Evolutionary conservation across 2,888 invertebrate genomes (phyloP), one percentile per base, ranked within the genome.

Genomic region (Yponomeuta cagnagella): DNA sequence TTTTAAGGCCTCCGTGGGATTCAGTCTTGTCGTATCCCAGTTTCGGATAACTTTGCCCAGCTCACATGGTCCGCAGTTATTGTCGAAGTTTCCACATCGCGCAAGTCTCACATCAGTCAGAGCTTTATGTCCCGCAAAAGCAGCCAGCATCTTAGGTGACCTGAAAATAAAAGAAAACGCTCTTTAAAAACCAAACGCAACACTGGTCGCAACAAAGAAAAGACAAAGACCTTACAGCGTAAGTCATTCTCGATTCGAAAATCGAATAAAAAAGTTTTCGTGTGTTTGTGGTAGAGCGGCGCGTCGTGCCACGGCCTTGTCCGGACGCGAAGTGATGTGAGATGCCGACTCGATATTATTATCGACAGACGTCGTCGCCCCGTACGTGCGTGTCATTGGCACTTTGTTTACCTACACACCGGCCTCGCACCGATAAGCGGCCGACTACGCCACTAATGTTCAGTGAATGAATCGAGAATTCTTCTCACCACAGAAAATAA

Each of bases 381-480:
- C 83, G 84, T 84, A 84, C 82, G 69, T 15, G 81, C 80, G 84
- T 89, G 91, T 91, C 91, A 90, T 89, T 91, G 90, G 88, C 89
- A 87, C 82, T 86, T 77, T 86, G 88, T 89, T 89, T 88, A 90
- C 86, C 76, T 66, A 75, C 74, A 73, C 73, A 75, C 82, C 79
- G 82, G 82, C 81, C 84, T 84, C 84, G 80, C 82, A 81, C 78
- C 83, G 80, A 70, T 70, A 65, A 70, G 70, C 43, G 23, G 12
- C 69, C 43, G 23, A 23, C 69, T 33, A 58, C 23, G 31, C n/a
- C 65, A 65, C 63, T 23, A n/a, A 52, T 33, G 69, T 58, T 69
- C 43, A 70, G 33, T 70, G 12, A 37, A 43, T 70, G 43, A 3
- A 63, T 65, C 43, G 52, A 64, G 64, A 30, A 2, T 64, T 64